Conservation (phyloP, 2,113 vertebrate species). For the Dasyprocta punctata region DNA sequence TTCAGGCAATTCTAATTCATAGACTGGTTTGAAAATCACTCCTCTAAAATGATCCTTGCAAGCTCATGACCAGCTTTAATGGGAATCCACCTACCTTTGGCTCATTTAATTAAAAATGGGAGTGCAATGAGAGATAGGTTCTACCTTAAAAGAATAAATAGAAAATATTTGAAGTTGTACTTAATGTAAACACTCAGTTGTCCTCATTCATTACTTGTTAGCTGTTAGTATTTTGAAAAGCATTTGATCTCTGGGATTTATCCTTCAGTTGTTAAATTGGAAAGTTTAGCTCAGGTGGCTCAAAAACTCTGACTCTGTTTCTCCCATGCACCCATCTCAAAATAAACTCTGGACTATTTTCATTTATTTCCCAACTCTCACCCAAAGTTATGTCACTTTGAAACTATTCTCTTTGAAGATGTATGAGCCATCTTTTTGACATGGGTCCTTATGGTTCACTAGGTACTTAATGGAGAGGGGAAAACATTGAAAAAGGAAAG, state of each 20-base stretch:
- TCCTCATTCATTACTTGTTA: neutral
- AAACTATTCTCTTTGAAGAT: neutral
- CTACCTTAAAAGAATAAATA: conserved; percentile 16
- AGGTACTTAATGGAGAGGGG: neutral
- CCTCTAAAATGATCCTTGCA: neutral
- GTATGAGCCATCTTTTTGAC: neutral
- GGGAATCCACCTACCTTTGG: neutral
- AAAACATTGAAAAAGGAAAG: neutral
- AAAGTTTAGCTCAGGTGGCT: neutral
- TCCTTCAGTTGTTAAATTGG: neutral
- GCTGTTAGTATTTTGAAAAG: conserved; percentile 8
- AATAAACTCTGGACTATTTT: conserved; percentile 51
- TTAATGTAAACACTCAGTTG: neutral
- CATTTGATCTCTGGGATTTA: conserved; percentile 1
- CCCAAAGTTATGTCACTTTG: neutral
- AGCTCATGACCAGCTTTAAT: neutral
- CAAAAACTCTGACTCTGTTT: neutral
- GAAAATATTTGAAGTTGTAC: neutral
- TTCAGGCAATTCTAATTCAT: neutral
- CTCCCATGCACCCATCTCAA: neutral
- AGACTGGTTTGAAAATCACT: neutral
- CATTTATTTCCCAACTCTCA: conserved; percentile 13
- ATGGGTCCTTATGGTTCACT: neutral
- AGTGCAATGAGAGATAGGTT: neutral
- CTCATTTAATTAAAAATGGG: neutral